Percentiles rank a stretch among this genome's conserved stretches.
Conservation (phyloP, 2,113 vertebrate species). For the Hemibagrus wyckioides region DNA sequence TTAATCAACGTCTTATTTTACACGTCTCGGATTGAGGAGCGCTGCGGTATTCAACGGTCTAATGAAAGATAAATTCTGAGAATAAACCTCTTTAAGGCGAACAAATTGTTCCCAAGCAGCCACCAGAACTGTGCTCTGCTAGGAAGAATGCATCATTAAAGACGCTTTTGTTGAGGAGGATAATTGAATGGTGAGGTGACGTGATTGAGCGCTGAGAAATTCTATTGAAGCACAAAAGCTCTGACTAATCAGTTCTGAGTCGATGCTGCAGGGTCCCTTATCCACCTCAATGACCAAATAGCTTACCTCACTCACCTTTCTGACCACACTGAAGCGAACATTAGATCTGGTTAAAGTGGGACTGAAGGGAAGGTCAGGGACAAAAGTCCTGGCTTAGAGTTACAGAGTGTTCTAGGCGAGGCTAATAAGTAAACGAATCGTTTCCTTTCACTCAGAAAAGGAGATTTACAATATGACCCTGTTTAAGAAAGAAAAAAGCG, state of each 20-base stretch:
- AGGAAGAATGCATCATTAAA: neutral
- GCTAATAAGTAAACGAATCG: slow-evolving; percentile 22
- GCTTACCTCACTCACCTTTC: slow-evolving; percentile 11
- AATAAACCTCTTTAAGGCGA: neutral
- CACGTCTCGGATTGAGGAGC: too few species aligned
- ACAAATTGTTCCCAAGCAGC: neutral
- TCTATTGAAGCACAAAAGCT: slow-evolving; percentile 14
- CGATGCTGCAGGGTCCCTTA: slow-evolving; percentile 24
- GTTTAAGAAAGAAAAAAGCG: neutral
- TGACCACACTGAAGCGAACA: slow-evolving; percentile 14
- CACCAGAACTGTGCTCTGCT: neutral
- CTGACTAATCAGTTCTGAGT: slow-evolving; percentile 17
- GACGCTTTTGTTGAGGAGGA: slow-evolving; percentile 16
- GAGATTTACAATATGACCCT: neutral
- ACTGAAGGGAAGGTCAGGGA: slow-evolving; percentile 6
- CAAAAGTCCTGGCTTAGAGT: slow-evolving; percentile 22
- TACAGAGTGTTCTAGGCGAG: slow-evolving; percentile 7
- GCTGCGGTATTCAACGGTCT: neutral
- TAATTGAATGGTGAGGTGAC: slow-evolving; percentile 1
- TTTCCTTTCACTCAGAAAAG: neutral
- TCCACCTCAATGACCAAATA: neutral
- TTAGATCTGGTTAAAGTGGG: slow-evolving; percentile 27
- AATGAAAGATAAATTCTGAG: neutral
- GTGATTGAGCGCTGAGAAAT: neutral
- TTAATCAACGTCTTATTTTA: neutral